phyloP scores from a whole-genome alignment of 1,140 invertebrate species.

The Cyclargus thomasi region DNA sequence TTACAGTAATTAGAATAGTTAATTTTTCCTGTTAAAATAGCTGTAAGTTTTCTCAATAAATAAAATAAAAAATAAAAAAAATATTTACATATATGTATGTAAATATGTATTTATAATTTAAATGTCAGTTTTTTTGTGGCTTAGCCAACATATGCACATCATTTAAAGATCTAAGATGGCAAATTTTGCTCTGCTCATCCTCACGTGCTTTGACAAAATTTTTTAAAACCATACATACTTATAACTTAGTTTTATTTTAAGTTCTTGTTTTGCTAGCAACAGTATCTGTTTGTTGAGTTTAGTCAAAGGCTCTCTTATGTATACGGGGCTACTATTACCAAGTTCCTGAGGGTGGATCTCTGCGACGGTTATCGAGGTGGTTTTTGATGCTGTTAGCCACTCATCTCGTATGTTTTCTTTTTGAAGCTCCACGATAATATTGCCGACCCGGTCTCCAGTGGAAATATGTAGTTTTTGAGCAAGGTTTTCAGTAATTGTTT shows the following conservation, averaged over 20 bases:
- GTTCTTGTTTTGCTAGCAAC: constrained; percentile 20
- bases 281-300: constrained; percentile 18
- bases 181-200: constrained; percentile 14
- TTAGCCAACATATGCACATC: constrained; percentile 2
- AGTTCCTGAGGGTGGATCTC: not conserved
- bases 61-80: too few relatives aligned
- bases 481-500: constrained; percentile 13
- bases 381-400: constrained; percentile 22
- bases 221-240: constrained; percentile 28
- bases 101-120: not conserved
- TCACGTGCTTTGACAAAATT: constrained; percentile 8
- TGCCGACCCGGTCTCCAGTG: constrained; percentile 7
- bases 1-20: too few relatives aligned
- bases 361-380: not conserved
- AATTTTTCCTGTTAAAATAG: too few relatives aligned
- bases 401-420: constrained; percentile 17
- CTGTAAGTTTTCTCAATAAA: too few relatives aligned
- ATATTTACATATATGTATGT: too few relatives aligned
- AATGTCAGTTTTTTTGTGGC: not conserved
- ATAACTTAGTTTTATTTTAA: constrained; percentile 19
- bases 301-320: constrained; percentile 19
- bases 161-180: constrained; percentile 16
- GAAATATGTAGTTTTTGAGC: constrained; percentile 20
- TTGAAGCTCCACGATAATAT: constrained; percentile 18
- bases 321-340: constrained; percentile 18